A percentile compares a stretch with the other conserved stretches of the same genome.
Evolutionary conservation across 2,888 invertebrate species (phyloP).

Genomic region (Chaetogeoica ovagalla): DNA sequence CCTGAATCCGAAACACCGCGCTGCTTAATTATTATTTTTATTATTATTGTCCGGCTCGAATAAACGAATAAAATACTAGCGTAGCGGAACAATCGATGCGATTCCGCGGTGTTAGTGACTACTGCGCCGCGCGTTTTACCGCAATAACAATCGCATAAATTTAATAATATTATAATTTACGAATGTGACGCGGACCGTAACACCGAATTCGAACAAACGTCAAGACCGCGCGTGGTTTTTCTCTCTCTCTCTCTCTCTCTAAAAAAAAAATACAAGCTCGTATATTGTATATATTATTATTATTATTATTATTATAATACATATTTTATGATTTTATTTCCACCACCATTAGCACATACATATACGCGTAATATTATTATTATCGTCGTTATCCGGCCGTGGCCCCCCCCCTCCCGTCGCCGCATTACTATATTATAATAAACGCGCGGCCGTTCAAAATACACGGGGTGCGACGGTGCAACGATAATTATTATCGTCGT

Average conservation of each 20-base stretch:
- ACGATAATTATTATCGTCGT: constrained; percentile 46
- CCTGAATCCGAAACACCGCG: no score
- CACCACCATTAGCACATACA: no score
- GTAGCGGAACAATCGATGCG: no score
- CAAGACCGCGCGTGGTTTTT: background rate
- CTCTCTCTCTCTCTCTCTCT: no score
- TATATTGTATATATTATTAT: background rate
- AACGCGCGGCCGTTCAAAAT: background rate
- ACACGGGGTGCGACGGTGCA: constrained; percentile 33
- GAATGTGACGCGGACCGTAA: constrained; percentile 19
- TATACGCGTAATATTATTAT: background rate
- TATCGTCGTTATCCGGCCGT: constrained; percentile 36
- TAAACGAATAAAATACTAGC: no score
- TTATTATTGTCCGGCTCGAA: no score
- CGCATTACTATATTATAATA: no score
- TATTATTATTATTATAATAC: background rate
- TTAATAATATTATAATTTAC: constrained; percentile 8
- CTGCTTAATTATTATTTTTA: no score
- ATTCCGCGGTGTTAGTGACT: no score
- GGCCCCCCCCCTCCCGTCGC: background rate
- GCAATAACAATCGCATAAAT: no score
- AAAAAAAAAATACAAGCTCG: background rate
- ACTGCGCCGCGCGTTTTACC: no score
- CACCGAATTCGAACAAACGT: constrained; percentile 5
- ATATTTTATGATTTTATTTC: no score